Evolutionary conservation across 2,888 invertebrate species (phyloP), one percentile per base, ranked within the genome.

Genomic region (Glyphotaelius pellucidus): DNA sequence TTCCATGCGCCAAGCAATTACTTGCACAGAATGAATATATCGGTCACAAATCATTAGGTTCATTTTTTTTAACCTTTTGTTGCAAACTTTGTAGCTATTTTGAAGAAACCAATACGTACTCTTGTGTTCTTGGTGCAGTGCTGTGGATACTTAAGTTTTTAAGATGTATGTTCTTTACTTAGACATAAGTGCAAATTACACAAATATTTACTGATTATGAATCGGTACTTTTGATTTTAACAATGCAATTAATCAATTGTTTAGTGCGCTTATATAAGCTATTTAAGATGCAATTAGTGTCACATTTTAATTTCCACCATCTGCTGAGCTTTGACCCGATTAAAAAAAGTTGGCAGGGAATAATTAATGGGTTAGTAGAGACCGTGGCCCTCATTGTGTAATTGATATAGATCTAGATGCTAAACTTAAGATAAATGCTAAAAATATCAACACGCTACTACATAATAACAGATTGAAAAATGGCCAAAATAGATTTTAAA

Each of bases 281-380:
- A 42, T 14, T 42, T n/a, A 47, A 42, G 35, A 42, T 42, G 67
- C 25, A n/a, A 67, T 19, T 9, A 67, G 25, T 67, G 67, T n/a
- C 67, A 67, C 67, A 67, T 67, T 25, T 9, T 30, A 52, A 67
- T 86, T 30, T 38, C 14, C 52, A 47, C 67, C 87, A 87, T 87
- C 87, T 87, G 87, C 52, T 87, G 31, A 12, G 25, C 52, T 31
- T 31, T 52, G 87, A 67, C 67, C 87, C 19, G 31, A 86, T 86
- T 86, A 4, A 11, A 47, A 47, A 86, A 52, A 42, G 31, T 87
- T 87, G 87, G 87, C 67, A 87, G 30, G n/a, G 47, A 42, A n/a
- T 87, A 30, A 31, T 30, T 15, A 87, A 52, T n/a, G 47, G 31
- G 9, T 86, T 35, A 52, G 30, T 47, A 31, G n/a, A 31, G 52